Base-by-base conservation (phyloP, 92 coral and sea anemone species). In the Ricordea florida region DNA sequence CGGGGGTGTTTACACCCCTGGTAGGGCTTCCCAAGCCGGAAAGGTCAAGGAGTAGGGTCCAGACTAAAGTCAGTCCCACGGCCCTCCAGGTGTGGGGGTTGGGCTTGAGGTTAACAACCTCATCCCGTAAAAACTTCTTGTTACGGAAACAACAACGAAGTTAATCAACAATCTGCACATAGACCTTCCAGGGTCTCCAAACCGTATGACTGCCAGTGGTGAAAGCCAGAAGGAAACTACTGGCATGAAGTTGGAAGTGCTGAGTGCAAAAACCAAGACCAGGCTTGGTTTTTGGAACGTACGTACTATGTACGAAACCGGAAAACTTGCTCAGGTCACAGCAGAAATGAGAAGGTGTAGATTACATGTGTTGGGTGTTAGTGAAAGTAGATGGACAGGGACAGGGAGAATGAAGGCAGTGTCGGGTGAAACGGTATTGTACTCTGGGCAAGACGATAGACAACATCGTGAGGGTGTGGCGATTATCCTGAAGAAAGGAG, bases 301-400 rank as follows among this genome's bases (percentile, higher is more conserved):
- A 30, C 43, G 79, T 13, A 57, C 69, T 26, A 79, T 66, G 78
- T 31, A 17, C 10, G 58, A 68, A 48, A 57, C 77, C 16, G 50
- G 51, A 29, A 69, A 23, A 32, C 44, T 69, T 13, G 71, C 57
- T 0, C 79, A 69, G 20, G 84, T 69, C 13, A 61, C 62, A 47
- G 25, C 42, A 36, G 65, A 80, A 26, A 69, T 80, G 70, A 37
- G 71, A 60, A 27, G 57, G 8, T 80, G 51, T 18, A 71, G 13
- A 9, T 25, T 71, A 6, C 62, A 80, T n/a, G 32, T 80, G 8
- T 62, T 71, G 14, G 72, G 72, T 21, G 28, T 80, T 13, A 80
- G 79, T 24, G 72, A 80, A 30, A 51, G 72, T 64, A 69, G 66
- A 14, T 80, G 80, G 86, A 80, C 64, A 48, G 80, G 80, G 31